Evolutionary conservation across 1,140 invertebrate species (phyloP), one percentile per base, ranked within the genome.

Genomic region (Littorina saxatilis): DNA sequence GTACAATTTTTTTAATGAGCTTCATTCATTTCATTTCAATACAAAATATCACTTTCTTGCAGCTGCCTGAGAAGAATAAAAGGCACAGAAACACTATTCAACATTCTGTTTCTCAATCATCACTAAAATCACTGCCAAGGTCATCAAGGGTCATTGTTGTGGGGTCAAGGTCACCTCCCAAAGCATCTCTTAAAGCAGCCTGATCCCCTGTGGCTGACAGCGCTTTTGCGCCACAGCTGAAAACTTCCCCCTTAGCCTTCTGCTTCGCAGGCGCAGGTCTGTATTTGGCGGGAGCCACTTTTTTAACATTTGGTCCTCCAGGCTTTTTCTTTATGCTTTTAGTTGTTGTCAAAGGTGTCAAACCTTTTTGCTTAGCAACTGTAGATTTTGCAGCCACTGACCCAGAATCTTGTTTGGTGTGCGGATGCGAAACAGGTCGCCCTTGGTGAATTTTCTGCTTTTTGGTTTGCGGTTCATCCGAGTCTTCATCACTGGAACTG

Each of bases 401-500:
- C n/a, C 9, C 27, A 0, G 61, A 29, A 3, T 63, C 61, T 2
- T 7, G 9, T 32, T 35, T 63, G 7, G 27, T 29, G n/a, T n/a
- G n/a, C n/a, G n/a, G n/a, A n/a, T n/a, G n/a, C n/a, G n/a, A n/a
- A n/a, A n/a, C n/a, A n/a, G n/a, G n/a, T n/a, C n/a, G 43, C 43
- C 43, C 17, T 5, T 5, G 43, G 17, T 5, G 43, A 47, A 17
- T 47, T 5, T 47, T 17, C 43, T 47, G 43, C 20, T 68, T 68
- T 35, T 68, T 68, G 32, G 66, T 29, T 15, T 39, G 23, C 32
- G 66, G 27, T 39, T 68, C 35, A 15, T 68, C 66, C 13, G 32
- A 35, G 50, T 61, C 63, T 37, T 75, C 81, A n/a, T 82, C 81
- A 82, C 85, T 84, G 27, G 86, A 87, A 52, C 85, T 87, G 74